Conservation (phyloP, 92 coral and sea anemone species). For the Zoanthus sansibaricus region DNA sequence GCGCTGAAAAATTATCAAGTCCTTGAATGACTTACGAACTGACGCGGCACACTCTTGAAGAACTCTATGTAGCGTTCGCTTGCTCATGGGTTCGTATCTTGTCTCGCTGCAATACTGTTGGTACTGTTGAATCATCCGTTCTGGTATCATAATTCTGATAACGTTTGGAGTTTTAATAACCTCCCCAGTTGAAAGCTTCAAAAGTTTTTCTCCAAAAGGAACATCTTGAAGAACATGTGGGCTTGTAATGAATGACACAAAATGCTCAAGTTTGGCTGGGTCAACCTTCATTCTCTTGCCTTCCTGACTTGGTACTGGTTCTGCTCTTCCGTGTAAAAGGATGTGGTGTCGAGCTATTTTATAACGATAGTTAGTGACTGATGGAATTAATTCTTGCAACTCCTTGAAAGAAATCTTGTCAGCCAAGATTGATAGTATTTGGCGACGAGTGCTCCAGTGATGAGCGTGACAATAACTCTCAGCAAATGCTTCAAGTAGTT, state of each 20-base stretch:
- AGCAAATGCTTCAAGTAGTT: slow-evolving; percentile 55
- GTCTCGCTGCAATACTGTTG: slow-evolving; percentile 50
- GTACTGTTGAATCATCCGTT: slow-evolving; percentile 60
- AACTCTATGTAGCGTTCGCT: slow-evolving; percentile 51
- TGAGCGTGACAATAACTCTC: slow-evolving; percentile 52
- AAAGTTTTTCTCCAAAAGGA: slow-evolving; percentile 59
- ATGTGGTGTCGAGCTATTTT: not conserved
- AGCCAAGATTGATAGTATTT: slow-evolving; percentile 12
- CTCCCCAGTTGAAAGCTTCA: slow-evolving; percentile 62
- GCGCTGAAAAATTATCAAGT: slow-evolving; percentile 64
- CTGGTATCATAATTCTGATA: slow-evolving; percentile 56
- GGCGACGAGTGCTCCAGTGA: slow-evolving; percentile 61
- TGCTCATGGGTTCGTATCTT: slow-evolving; percentile 46
- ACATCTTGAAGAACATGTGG: slow-evolving; percentile 66
- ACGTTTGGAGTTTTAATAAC: slow-evolving; percentile 58
- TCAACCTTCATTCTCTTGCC: slow-evolving; percentile 3
- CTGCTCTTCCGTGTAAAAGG: slow-evolving; percentile 12
- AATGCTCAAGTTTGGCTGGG: slow-evolving; percentile 55
- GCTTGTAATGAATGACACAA: slow-evolving; percentile 63
- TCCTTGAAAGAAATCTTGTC: slow-evolving; percentile 1
- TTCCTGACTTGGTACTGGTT: not conserved
- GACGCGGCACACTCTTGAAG: slow-evolving; percentile 56
- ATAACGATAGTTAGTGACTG: not conserved
- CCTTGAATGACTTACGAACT: slow-evolving; percentile 60
- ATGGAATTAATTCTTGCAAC: slow-evolving; percentile 6